phyloP scores from a whole-genome alignment of 1,140 invertebrate species.

The Dendroctonus valens region DNA sequence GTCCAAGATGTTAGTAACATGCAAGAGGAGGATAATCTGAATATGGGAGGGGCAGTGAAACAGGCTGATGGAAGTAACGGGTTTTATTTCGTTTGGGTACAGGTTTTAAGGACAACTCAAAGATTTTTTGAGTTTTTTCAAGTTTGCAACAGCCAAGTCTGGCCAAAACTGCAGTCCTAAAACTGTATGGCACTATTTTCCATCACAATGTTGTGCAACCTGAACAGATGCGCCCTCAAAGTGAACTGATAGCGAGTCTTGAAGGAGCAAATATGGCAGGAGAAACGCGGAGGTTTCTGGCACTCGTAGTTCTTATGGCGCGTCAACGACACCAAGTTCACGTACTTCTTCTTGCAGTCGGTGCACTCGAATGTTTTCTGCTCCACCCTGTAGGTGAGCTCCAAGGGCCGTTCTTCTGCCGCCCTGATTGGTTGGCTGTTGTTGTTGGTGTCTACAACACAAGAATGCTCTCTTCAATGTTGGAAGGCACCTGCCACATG shows the following conservation, averaged over 20 bases:
- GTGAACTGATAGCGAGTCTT: constrained; percentile 28
- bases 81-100: too few relatives aligned
- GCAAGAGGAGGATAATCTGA: too few relatives aligned
- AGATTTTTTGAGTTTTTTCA: too few relatives aligned
- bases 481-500: too few relatives aligned
- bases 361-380: constrained; percentile 23
- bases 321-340: constrained; percentile 28
- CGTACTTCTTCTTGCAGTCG: constrained; percentile 29
- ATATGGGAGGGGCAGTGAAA: too few relatives aligned
- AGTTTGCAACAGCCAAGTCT: neutral
- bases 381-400: neutral
- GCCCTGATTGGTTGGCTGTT: too few relatives aligned
- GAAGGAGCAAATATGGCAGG: constrained; percentile 31
- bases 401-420: neutral
- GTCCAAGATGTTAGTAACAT: too few relatives aligned
- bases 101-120: too few relatives aligned
- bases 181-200: constrained; percentile 25
- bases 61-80: too few relatives aligned
- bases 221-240: constrained; percentile 24
- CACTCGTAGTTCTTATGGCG: constrained; percentile 58
- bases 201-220: constrained; percentile 22
- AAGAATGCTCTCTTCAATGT: too few relatives aligned
- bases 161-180: constrained; percentile 1
- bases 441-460: too few relatives aligned
- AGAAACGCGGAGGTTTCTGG: constrained; percentile 26